phyloP scores from a whole-genome alignment of 2,888 invertebrate genomes.

The Ganaspis brasiliensis region DNA sequence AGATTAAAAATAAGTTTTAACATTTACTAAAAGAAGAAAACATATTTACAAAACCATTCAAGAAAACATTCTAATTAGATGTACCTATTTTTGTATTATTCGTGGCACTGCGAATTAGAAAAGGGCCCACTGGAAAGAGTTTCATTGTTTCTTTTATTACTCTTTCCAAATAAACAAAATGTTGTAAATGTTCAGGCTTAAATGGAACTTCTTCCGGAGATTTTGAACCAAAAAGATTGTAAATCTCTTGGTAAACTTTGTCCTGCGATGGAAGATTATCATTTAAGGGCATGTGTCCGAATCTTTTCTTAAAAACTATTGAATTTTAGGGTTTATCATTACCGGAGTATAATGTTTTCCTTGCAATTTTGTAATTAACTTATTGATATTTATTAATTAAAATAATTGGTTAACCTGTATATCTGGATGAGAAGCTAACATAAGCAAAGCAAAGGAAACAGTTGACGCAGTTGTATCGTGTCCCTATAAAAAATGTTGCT shows the following conservation, averaged over 20 bases:
- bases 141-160: conserved; percentile 15
- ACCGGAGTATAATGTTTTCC: too few species aligned
- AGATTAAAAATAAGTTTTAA: too few species aligned
- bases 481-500: conserved; percentile 9
- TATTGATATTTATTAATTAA: not conserved
- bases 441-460: conserved; percentile 55
- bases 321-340: too few species aligned
- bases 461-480: conserved; percentile 57
- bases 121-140: not conserved
- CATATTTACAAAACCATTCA: not conserved
- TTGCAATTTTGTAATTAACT: not conserved
- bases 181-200: not conserved
- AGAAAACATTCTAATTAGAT: not conserved
- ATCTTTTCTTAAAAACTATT: too few species aligned
- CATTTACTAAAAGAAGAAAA: not conserved
- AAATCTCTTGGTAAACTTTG: not conserved
- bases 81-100: not conserved
- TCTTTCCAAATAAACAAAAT: too few species aligned
- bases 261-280: not conserved
- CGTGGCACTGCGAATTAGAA: not conserved
- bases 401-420: conserved; percentile 58
- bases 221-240: not conserved
- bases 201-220: not conserved
- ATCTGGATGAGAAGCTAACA: conserved; percentile 62
- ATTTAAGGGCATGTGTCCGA: too few species aligned